phyloP scores from a whole-genome alignment of 1,140 invertebrate genomes.

The Apocrypta bakeri region DNA sequence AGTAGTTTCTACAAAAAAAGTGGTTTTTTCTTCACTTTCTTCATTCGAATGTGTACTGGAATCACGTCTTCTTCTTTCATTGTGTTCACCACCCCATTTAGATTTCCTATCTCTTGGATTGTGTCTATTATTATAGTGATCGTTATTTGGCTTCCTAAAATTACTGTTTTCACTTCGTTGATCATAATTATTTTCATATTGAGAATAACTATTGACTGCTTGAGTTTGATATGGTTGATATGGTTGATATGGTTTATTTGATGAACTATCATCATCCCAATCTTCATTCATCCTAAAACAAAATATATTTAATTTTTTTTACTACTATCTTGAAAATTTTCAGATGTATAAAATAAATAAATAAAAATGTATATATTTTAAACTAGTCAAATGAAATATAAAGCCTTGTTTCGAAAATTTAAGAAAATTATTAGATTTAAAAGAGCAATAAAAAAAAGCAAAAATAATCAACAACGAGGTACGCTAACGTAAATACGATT shows the following conservation, averaged over 20 bases:
- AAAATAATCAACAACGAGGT: too few relatives aligned
- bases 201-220: not conserved
- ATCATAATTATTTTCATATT: not conserved
- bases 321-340: not conserved
- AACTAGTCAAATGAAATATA: too few relatives aligned
- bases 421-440: too few relatives aligned
- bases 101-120: not conserved
- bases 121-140: not conserved
- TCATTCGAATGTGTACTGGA: slow-evolving; percentile 5
- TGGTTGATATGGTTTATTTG: slow-evolving; percentile 5
- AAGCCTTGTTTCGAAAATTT: too few relatives aligned
- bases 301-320: not conserved
- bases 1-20: slow-evolving; percentile 54
- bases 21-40: not conserved
- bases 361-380: too few relatives aligned
- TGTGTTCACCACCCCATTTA: not conserved
- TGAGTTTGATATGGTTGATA: slow-evolving; percentile 5
- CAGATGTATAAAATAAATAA: not conserved
- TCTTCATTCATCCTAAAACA: slow-evolving; percentile 37
- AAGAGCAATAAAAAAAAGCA: too few relatives aligned
- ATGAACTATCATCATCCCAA: slow-evolving; percentile 38
- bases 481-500: too few relatives aligned
- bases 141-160: not conserved
- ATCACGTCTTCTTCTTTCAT: not conserved
- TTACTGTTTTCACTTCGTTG: slow-evolving; percentile 1